phyloP scores from a whole-genome alignment of 2,113 vertebrate species.

The Rhizomys pruinosus region DNA sequence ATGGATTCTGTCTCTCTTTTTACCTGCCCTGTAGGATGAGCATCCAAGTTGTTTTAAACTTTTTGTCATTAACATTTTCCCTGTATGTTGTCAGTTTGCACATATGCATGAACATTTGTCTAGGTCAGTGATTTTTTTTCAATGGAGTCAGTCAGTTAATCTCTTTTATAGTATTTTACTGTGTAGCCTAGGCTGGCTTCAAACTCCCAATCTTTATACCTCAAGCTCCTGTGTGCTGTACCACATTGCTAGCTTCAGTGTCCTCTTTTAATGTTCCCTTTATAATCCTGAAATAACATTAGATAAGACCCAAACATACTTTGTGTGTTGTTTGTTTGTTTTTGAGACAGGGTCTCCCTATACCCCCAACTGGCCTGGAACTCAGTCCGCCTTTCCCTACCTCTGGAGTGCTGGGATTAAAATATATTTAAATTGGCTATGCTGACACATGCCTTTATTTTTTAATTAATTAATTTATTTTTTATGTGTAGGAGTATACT shows the following conservation, averaged over 20 bases:
- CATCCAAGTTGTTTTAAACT: background rate
- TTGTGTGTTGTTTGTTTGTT: too few species aligned
- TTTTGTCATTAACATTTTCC: background rate
- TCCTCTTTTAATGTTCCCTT: background rate
- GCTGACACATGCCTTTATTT: too few species aligned
- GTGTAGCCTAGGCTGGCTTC: background rate
- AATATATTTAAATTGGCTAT: too few species aligned
- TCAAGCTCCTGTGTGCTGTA: background rate
- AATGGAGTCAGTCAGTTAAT: background rate
- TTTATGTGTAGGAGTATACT: too few species aligned
- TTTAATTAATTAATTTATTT: too few species aligned
- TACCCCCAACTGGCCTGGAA: too few species aligned
- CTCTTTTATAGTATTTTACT: background rate
- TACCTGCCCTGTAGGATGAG: background rate
- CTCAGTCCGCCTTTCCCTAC: too few species aligned
- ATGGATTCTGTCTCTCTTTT: background rate
- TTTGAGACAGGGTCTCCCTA: too few species aligned
- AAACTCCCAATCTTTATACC: background rate
- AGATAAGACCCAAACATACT: too few species aligned
- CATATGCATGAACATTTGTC: background rate
- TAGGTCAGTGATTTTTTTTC: conserved; percentile 43
- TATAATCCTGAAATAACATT: conserved; percentile 27
- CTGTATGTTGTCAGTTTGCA: background rate
- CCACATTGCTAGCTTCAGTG: background rate
- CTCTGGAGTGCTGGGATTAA: too few species aligned